Evolutionary conservation across 2,888 invertebrate species (phyloP), one percentile per base, ranked within the genome.

Genomic region (Temnothorax ravouxi): DNA sequence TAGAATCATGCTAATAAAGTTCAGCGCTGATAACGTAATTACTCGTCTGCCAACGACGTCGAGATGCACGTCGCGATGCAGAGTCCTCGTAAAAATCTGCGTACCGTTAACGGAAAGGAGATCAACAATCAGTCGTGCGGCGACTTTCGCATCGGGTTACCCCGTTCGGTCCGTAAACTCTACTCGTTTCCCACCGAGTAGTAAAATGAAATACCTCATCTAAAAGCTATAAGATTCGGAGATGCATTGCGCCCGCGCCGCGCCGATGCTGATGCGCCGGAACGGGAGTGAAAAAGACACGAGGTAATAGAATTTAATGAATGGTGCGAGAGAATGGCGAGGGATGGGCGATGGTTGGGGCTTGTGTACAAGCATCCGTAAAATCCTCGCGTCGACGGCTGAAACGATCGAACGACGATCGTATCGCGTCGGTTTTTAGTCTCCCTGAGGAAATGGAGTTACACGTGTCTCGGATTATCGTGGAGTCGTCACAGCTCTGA

Each of bases 71-170:
- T 15, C 21, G n/a, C n/a, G 18, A 29, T 1, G 47, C 38, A 18
- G 47, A 62, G 9, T 50, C 18, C 11, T 62, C 75, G 18, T 62
- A 76, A 76, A 50, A 76, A 76, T 76, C 50, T 76, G 75, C 75
- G 64, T 76, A 76, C 75, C 75, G 75, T 76, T 76, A 76, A 76
- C 64, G 21, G 75, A 76, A 76, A 76, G 75, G 75, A 76, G 75
- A 76, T 76, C 75, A 50, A 62, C 62, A 50, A 76, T 76, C 75
- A 76, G 62, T 75, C 62, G 75, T 50, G n/a, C 29, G 61, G 18
- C 50, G 75, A 76, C 75, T 76, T 74, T 74, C 74, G 74, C 74
- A 13, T 62, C 50, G 62, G 34, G 64, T 50, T 62, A 21, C 21
- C 6, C 34, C 29, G 44, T 52, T 38, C 38, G 54, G n/a, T 41